phyloP scores from a whole-genome alignment of 2,113 vertebrate species.

The Crotalus helleri region DNA sequence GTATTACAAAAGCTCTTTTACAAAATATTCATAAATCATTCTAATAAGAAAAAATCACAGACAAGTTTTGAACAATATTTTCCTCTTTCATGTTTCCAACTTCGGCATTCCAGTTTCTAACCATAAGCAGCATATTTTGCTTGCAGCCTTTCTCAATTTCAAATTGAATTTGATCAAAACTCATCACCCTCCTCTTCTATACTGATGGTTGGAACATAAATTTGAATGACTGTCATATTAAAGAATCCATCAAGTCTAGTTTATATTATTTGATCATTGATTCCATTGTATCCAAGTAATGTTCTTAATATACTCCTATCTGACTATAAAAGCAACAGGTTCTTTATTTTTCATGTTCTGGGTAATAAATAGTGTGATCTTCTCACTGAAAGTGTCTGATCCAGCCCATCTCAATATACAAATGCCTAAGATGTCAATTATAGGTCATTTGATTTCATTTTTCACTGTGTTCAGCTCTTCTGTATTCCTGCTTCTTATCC shows the following conservation, averaged over 20 bases:
- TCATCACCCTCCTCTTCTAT: not conserved
- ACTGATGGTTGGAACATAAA: not conserved
- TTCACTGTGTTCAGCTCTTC: not conserved
- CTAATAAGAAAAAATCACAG: not conserved
- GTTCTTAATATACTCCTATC: no score
- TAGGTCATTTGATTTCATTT: not conserved
- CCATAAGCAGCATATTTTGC: not conserved
- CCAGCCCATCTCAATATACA: not conserved
- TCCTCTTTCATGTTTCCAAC: not conserved
- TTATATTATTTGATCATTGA: not conserved
- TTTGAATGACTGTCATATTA: not conserved
- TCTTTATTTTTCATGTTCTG: not conserved
- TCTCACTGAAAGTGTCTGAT: not conserved
- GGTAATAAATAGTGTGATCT: not conserved
- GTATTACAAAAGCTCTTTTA: not conserved
- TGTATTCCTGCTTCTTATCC: not conserved
- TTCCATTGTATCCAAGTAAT: not conserved
- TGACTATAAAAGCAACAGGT: not conserved
- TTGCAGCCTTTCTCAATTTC: not conserved
- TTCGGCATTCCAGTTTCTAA: not conserved
- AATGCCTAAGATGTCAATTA: not conserved
- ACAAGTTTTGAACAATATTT: not conserved
- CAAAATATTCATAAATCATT: not conserved
- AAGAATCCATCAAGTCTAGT: not conserved
- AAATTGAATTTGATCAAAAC: not conserved